A percentile compares a stretch with the other conserved stretches of the same genome.
phyloP scores from a whole-genome alignment of 2,888 invertebrate genomes.

The Rapana venosa region DNA sequence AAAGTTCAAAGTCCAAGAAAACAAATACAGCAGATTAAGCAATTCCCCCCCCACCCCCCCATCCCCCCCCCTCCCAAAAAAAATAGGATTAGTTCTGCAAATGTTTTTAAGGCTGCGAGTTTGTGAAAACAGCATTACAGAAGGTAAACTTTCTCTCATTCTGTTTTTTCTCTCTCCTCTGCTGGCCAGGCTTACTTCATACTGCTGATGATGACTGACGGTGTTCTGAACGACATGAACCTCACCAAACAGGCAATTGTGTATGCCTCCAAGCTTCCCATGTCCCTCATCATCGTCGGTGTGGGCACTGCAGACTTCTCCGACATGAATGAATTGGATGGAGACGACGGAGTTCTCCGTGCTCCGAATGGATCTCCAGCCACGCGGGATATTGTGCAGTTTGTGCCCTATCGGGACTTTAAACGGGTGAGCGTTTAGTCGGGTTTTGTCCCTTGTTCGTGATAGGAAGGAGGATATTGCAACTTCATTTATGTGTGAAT shows the following conservation, averaged over 20 bases:
- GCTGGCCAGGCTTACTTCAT: constrained; percentile 72
- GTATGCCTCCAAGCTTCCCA: constrained; percentile 74
- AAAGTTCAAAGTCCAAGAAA: too few species aligned
- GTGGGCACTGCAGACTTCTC: constrained; percentile 76
- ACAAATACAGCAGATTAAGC: too few species aligned
- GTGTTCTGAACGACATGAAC: constrained; percentile 75
- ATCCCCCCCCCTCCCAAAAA: too few species aligned
- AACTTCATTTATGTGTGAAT: too few species aligned
- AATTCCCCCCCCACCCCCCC: too few species aligned
- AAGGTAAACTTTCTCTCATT: too few species aligned
- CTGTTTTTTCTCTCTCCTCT: too few species aligned
- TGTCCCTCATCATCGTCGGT: constrained; percentile 78
- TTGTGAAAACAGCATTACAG: too few species aligned
- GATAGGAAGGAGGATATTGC: too few species aligned
- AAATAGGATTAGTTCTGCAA: too few species aligned
- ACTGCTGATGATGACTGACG: constrained; percentile 76
- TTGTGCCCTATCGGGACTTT: constrained; percentile 75
- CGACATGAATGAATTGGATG: constrained; percentile 75
- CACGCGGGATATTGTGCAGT: constrained; percentile 75
- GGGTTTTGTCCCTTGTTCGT: too few species aligned
- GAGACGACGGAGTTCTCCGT: constrained; percentile 71
- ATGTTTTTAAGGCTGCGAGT: too few species aligned
- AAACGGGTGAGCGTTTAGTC: constrained; percentile 68
- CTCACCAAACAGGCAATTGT: constrained; percentile 74
- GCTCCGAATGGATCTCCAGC: constrained; percentile 66